Percentiles rank a stretch among this genome's conserved stretches.
phyloP scores from a whole-genome alignment of 2,888 invertebrate genomes.

The Cataglyphis livida region DNA sequence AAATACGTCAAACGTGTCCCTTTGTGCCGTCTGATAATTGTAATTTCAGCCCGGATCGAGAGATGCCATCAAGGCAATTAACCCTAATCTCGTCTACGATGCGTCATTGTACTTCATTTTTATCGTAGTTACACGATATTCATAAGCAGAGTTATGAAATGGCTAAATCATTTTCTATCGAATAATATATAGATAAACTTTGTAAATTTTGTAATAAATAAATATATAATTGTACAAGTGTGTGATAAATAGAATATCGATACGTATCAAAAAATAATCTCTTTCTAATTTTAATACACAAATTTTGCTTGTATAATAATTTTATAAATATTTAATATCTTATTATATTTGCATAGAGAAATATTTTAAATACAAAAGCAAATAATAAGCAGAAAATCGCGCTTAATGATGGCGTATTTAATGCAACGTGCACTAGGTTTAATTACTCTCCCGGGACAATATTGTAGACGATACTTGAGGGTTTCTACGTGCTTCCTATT shows the following conservation, averaged over 20 bases:
- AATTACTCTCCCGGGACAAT: conserved; percentile 61
- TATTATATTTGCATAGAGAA: background rate
- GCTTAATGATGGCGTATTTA: background rate
- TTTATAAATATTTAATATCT: background rate
- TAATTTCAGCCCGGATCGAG: conserved; percentile 33
- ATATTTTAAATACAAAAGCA: background rate
- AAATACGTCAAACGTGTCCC: conserved; percentile 44
- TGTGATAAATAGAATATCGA: background rate
- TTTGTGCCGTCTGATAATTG: conserved; percentile 51
- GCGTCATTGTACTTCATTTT: background rate
- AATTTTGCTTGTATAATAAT: background rate
- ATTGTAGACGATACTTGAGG: conserved; percentile 37
- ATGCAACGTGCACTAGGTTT: conserved; percentile 4
- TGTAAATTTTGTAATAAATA: background rate
- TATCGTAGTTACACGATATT: background rate
- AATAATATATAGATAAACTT: too few relatives aligned
- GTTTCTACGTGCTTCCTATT: conserved; percentile 58
- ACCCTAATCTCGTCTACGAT: conserved; percentile 1
- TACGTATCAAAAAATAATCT: background rate
- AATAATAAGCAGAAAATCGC: background rate
- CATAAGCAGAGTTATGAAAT: background rate
- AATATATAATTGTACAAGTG: background rate
- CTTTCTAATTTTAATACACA: background rate
- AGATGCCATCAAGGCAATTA: conserved; percentile 13
- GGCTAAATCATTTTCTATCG: background rate